Conservation (phyloP, 2,888 invertebrate genomes). For the Torymus texanus region DNA sequence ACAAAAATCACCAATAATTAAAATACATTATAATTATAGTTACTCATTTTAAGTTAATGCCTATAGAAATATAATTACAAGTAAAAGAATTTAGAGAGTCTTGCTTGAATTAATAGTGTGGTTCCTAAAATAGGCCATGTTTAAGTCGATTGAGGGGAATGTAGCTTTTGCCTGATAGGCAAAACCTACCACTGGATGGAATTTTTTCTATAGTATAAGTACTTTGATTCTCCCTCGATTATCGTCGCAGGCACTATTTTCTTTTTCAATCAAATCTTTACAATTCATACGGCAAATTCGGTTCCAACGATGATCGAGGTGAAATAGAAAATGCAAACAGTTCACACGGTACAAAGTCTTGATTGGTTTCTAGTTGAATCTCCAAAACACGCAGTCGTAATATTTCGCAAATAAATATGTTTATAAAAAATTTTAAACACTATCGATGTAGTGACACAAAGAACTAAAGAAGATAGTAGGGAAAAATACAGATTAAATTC, state of each 20-base stretch:
- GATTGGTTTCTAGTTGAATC: constrained; percentile 30
- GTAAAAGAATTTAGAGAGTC: constrained; percentile 53
- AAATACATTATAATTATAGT: constrained; percentile 46
- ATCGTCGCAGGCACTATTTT: constrained; percentile 46
- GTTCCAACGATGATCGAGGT: constrained; percentile 50
- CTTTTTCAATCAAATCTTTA: constrained; percentile 19
- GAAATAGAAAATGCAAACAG: constrained; percentile 47
- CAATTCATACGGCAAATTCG: constrained; percentile 16
- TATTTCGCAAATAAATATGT: constrained; percentile 54
- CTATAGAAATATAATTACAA: constrained; percentile 52
- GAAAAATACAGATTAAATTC: constrained; percentile 42
- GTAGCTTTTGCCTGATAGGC: constrained; percentile 24
- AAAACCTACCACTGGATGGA: constrained; percentile 47
- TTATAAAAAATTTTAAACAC: constrained; percentile 55
- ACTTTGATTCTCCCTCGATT: constrained; percentile 39
- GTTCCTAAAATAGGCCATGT: constrained; percentile 35
- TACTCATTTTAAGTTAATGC: constrained; percentile 52
- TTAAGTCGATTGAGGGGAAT: constrained; percentile 37
- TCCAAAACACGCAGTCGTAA: constrained; percentile 41
- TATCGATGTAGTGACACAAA: constrained; percentile 34
- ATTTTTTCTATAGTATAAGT: constrained; percentile 46
- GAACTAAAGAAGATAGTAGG: constrained; percentile 20
- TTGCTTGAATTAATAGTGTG: constrained; percentile 45
- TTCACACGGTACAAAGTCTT: constrained; percentile 49
- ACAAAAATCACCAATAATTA: constrained; percentile 49